phyloP scores from a whole-genome alignment of 2,797 vertebrate genomes.

The Ctenochaetus hawaiiensis region DNA sequence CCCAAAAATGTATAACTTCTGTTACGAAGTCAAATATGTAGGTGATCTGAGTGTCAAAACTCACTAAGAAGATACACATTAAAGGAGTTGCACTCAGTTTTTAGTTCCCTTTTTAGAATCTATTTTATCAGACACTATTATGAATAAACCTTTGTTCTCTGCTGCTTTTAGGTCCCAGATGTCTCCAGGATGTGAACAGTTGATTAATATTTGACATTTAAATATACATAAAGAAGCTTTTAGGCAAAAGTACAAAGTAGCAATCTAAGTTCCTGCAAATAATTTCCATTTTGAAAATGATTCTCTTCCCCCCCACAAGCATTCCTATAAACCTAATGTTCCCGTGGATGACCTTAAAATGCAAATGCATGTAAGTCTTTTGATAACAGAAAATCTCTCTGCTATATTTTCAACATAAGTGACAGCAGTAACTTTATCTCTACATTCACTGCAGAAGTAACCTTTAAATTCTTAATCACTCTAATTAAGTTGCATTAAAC shows the following conservation, averaged over 20 bases:
- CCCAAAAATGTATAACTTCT: neutral
- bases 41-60: neutral
- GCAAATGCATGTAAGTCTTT: slow-evolving; percentile 39
- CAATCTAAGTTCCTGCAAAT: slow-evolving; percentile 36
- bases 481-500: slow-evolving; percentile 81
- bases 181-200: neutral
- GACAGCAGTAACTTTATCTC: slow-evolving; percentile 67
- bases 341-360: slow-evolving; percentile 51
- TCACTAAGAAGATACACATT: slow-evolving; percentile 15
- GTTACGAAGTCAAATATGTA: neutral
- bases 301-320: neutral
- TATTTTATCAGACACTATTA: neutral
- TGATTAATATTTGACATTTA: slow-evolving; percentile 39
- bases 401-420: slow-evolving; percentile 52
- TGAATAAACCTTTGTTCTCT: neutral
- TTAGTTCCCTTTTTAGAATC: neutral
- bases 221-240: slow-evolving; percentile 37
- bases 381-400: slow-evolving; percentile 37
- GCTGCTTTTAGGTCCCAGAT: neutral
- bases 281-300: slow-evolving; percentile 44
- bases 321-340: slow-evolving; percentile 22
- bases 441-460: slow-evolving; percentile 55
- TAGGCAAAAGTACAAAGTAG: slow-evolving; percentile 32
- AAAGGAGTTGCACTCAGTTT: neutral
- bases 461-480: slow-evolving; percentile 78